Conservation (phyloP, 64 coral and sea anemone species). For the Porites australiensis region DNA sequence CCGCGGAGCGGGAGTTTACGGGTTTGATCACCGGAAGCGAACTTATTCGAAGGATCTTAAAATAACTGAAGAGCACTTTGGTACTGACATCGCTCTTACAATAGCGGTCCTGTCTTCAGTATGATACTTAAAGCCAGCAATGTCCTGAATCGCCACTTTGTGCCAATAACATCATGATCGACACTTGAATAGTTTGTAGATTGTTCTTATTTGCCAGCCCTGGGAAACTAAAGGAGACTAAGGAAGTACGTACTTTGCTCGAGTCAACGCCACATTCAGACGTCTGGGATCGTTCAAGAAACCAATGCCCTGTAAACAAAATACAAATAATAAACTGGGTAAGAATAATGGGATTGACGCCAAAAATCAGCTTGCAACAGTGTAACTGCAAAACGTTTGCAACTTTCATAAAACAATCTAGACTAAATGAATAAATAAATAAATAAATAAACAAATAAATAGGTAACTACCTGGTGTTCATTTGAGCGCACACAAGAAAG, state of each 20-base stretch:
- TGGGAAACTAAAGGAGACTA: not conserved
- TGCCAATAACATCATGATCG: not conserved
- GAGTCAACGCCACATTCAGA: slow-evolving; percentile 95
- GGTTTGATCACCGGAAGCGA: no score
- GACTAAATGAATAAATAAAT: no score
- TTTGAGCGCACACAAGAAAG: slow-evolving; percentile 98
- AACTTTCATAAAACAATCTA: not conserved
- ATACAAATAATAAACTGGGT: not conserved
- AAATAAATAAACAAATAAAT: not conserved
- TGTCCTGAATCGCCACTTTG: no score
- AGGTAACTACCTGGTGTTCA: slow-evolving; percentile 89
- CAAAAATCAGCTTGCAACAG: not conserved
- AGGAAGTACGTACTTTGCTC: slow-evolving; percentile 87
- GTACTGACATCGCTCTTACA: no score
- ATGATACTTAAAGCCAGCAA: no score
- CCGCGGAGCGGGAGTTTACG: no score
- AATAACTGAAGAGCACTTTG: no score
- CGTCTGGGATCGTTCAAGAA: slow-evolving; percentile 97
- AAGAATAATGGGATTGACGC: not conserved
- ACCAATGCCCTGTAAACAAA: slow-evolving; percentile 89
- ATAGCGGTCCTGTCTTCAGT: no score
- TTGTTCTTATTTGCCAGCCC: no score
- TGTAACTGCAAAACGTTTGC: not conserved
- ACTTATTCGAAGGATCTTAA: no score
- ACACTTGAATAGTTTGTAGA: not conserved